phyloP scores from a whole-genome alignment of 2,888 invertebrate genomes.

The Colletes collaris region DNA sequence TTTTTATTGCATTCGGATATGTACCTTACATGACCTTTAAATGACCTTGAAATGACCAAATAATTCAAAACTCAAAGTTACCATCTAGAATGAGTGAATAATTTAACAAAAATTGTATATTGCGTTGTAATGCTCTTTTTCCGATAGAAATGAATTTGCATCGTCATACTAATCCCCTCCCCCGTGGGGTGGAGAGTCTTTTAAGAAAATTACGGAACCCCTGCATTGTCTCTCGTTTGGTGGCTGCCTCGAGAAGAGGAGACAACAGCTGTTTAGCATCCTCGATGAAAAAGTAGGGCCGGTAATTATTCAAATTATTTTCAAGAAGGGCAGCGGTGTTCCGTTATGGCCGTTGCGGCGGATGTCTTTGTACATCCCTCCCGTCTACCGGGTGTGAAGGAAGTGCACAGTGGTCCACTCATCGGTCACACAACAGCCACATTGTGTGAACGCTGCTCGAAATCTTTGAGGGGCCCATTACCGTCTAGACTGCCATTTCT shows the following conservation, averaged over 20 bases:
- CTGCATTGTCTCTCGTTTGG: conserved; percentile 68
- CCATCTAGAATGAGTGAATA: too few species aligned
- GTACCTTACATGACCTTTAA: too few species aligned
- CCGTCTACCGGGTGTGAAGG: conserved; percentile 50
- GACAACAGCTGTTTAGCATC: conserved; percentile 78
- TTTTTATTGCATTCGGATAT: too few species aligned
- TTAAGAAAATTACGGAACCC: conserved; percentile 69
- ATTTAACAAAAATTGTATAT: neutral
- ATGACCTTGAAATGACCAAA: too few species aligned
- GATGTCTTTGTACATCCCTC: conserved; percentile 58
- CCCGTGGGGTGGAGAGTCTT: conserved; percentile 28
- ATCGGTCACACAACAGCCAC: conserved; percentile 42
- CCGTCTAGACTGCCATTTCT: too few species aligned
- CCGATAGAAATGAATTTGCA: conserved; percentile 21
- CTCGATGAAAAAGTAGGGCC: conserved; percentile 70
- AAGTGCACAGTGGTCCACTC: conserved; percentile 43
- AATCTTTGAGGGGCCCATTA: neutral
- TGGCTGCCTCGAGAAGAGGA: conserved; percentile 52
- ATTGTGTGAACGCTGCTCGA: conserved; percentile 12
- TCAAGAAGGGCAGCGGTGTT: conserved; percentile 67
- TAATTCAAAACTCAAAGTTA: too few species aligned
- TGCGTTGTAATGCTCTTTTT: neutral
- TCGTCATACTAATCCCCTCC: conserved; percentile 40
- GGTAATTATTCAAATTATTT: conserved; percentile 79
- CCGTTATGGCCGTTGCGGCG: conserved; percentile 39